Percentiles rank a stretch among this genome's conserved stretches.
Evolutionary conservation across 2,888 invertebrate genomes (phyloP).

Genomic region (Acrobasis suavella): DNA sequence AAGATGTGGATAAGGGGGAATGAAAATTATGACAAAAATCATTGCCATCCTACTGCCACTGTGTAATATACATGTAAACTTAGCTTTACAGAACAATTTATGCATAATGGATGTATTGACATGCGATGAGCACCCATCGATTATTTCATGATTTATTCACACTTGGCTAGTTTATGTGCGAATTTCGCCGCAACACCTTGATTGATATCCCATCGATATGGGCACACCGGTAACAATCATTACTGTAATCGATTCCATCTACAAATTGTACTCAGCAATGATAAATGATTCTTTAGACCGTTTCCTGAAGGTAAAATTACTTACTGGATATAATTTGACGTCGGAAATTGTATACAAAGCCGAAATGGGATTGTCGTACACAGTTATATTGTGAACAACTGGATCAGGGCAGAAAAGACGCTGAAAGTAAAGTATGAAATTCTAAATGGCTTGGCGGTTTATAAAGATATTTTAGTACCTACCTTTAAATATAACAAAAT

Average conservation of each 20-base stretch:
- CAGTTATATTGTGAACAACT: too few species aligned
- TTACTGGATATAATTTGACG: too few species aligned
- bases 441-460: too few species aligned
- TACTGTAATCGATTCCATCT: constrained; percentile 16
- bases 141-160: constrained; percentile 16
- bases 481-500: too few species aligned
- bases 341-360: too few species aligned
- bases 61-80: neutral
- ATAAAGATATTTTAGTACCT: too few species aligned
- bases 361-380: too few species aligned
- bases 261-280: constrained; percentile 14
- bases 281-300: constrained; percentile 6
- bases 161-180: constrained; percentile 20
- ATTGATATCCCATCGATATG: constrained; percentile 16
- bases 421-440: too few species aligned
- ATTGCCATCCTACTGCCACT: too few species aligned
- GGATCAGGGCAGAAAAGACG: too few species aligned
- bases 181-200: constrained; percentile 8
- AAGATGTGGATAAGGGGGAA: too few species aligned
- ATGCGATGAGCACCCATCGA: constrained; percentile 19
- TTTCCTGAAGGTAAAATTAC: constrained; percentile 6
- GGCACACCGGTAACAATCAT: constrained; percentile 18
- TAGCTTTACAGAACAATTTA: constrained; percentile 9
- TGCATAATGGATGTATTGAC: constrained; percentile 13
- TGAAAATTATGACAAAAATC: too few species aligned